These are phyloP conservation scores for Epistrophe eligans DNA, from an alignment of 2,888 invertebrate genomes.

Conservation along the genomic window DNA sequence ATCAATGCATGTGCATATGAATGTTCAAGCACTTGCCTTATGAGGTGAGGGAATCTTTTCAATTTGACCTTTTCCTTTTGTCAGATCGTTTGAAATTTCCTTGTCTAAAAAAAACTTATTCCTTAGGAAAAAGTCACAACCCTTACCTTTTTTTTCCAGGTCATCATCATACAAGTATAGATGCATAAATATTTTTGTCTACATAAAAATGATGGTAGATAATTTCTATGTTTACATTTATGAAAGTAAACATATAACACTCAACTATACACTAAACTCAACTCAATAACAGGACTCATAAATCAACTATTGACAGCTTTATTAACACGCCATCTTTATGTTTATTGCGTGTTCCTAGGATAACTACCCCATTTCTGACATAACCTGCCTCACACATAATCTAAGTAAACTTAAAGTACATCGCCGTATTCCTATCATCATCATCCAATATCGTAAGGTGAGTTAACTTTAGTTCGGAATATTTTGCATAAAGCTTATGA, in stretches of 20 bases:
- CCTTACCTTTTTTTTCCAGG: neutral
- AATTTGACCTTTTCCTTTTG: neutral
- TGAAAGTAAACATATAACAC: slow-evolving; percentile 39
- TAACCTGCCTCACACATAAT: slow-evolving; percentile 50
- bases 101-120: neutral
- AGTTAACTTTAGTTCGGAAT: neutral
- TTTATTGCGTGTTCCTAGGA: slow-evolving; percentile 51
- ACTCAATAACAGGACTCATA: slow-evolving; percentile 45
- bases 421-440: neutral
- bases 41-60: too few species aligned
- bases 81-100: neutral
- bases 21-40: too few species aligned
- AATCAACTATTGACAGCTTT: slow-evolving; percentile 59
- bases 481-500: slow-evolving; percentile 50
- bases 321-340: slow-evolving; percentile 44
- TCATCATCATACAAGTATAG: neutral
- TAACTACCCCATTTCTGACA: slow-evolving; percentile 12
- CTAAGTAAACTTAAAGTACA: slow-evolving; percentile 23
- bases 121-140: neutral
- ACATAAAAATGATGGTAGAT: slow-evolving; percentile 28
- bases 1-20: too few species aligned
- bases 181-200: slow-evolving; percentile 4
- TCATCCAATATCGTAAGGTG: neutral
- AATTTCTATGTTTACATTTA: slow-evolving; percentile 43
- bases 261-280: slow-evolving; percentile 28